Conservation (phyloP, 1,140 invertebrate species). For the Eciton burchellii region DNA sequence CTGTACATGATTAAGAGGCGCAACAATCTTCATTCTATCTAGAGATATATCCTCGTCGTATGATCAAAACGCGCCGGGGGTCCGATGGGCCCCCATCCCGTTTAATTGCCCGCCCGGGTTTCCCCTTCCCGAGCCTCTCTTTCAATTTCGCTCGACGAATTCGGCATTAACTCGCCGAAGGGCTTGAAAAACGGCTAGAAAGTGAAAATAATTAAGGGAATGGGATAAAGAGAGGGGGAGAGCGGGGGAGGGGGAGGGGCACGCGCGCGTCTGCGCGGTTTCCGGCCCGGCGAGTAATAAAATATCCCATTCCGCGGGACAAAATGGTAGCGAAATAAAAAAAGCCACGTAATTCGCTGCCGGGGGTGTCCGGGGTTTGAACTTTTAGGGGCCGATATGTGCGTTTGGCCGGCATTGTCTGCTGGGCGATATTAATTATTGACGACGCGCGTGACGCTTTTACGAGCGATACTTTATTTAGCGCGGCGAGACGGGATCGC, state of each 20-base stretch:
- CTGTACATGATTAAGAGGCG: too few relatives aligned
- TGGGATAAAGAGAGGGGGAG: too few relatives aligned
- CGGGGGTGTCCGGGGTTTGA: not conserved
- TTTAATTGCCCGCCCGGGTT: not conserved
- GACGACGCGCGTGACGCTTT: constrained; percentile 31
- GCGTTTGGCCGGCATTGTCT: not conserved
- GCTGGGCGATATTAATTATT: constrained; percentile 28
- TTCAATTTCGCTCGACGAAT: constrained; percentile 4
- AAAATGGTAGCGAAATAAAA: constrained; percentile 2
- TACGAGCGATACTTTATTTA: constrained; percentile 40
- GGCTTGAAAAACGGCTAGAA: not conserved
- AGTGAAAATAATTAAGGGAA: not conserved
- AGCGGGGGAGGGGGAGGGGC: too few relatives aligned
- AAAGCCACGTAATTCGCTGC: not conserved
- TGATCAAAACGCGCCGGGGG: constrained; percentile 34
- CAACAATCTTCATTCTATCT: too few relatives aligned
- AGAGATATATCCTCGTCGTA: constrained; percentile 41
- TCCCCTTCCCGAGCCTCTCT: not conserved
- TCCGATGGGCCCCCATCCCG: not conserved
- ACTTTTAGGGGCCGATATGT: not conserved
- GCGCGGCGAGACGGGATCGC: constrained; percentile 3
- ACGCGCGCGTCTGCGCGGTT: not conserved
- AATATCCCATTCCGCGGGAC: not conserved
- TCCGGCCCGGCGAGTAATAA: not conserved
- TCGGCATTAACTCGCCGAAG: not conserved